Evolutionary conservation across 2,113 vertebrate species (phyloP), one percentile per base, ranked within the genome.

Genomic region (Hucho hucho): DNA sequence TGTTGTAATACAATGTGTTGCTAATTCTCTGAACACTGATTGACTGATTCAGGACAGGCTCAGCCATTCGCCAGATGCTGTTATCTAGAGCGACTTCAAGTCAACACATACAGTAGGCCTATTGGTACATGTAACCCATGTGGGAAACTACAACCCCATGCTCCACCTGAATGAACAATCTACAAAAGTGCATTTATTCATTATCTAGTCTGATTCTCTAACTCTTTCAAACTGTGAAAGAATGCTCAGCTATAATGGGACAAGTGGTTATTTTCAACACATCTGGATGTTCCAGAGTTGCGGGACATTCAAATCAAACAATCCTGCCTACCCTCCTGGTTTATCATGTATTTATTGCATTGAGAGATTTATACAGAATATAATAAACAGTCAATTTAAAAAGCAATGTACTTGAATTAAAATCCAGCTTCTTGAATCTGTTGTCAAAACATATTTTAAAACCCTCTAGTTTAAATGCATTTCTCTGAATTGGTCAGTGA

Each of bases 401-500:
- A 43, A 43, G 0, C 11, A 65, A 64, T 64, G 6, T 26, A 64
- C 12, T 16, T 26, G 26, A 16, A 89, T 75, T 81, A 82, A 65
- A 77, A 78, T 25, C 25, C 26, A 29, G 64, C 24, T 65, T 29
- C 64, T 77, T 58, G 87, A 80, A 89, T 87, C 88, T 82, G 70
- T 1, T 72, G 56, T 81, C 70, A 63, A 83, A 86, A 87, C 84
- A 67, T 47, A 22, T 32, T 46, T 78, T 86, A 85, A 87, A 89
- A 82, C 69, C 89, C 85, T 65, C 68, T 75, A 69, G 74, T 86
- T 83, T 87, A 78, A 81, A 79, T 2, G 74, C 58, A 4, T 71
- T 89, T 90, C 90, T 90, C 75, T 84, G 74, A 72, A 82, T 70
- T 71, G 86, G 83, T 87, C 85, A 76, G 75, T 70, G 69, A 84